Evolutionary conservation across 2,888 invertebrate genomes (phyloP).

Genomic region (Hirtodrosophila trivittata): DNA sequence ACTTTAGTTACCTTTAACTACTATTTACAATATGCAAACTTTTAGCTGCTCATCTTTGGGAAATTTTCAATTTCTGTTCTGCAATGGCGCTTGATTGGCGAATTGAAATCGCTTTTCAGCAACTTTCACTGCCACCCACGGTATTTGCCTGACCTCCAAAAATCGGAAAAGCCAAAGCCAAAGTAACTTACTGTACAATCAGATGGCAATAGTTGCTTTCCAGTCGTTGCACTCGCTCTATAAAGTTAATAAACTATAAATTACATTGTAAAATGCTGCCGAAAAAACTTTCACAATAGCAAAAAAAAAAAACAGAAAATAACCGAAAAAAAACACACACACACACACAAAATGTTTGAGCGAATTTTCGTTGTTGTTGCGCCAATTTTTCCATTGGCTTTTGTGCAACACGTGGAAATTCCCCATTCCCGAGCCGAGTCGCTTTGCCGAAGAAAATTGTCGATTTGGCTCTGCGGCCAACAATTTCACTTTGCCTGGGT

Average conservation of each 20-base stretch:
- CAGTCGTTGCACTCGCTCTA: conserved; percentile 75
- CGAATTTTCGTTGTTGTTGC: conserved; percentile 29
- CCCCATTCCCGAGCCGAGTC: conserved; percentile 41
- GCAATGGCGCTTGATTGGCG: background rate
- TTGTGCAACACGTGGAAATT: conserved; percentile 75
- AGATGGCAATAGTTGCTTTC: conserved; percentile 51
- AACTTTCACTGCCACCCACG: conserved; percentile 75
- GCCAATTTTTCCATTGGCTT: conserved; percentile 61
- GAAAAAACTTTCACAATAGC: conserved; percentile 71
- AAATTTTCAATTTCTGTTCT: background rate
- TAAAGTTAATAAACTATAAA: conserved; percentile 79
- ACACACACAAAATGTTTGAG: conserved; percentile 41
- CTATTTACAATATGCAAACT: too few relatives aligned
- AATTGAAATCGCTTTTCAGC: background rate
- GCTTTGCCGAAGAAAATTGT: conserved; percentile 17
- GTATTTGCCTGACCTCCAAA: conserved; percentile 73
- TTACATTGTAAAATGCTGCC: conserved; percentile 67
- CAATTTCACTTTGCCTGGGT: conserved; percentile 79
- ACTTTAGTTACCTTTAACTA: too few relatives aligned
- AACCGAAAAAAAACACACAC: background rate
- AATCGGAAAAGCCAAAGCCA: conserved; percentile 19
- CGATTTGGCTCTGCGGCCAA: conserved; percentile 46
- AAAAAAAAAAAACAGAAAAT: conserved; percentile 23
- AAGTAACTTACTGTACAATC: conserved; percentile 26
- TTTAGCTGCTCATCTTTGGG: too few relatives aligned